Evolutionary conservation across 2,113 vertebrate species (phyloP).

Genomic region (Neolamprologus sp.): DNA sequence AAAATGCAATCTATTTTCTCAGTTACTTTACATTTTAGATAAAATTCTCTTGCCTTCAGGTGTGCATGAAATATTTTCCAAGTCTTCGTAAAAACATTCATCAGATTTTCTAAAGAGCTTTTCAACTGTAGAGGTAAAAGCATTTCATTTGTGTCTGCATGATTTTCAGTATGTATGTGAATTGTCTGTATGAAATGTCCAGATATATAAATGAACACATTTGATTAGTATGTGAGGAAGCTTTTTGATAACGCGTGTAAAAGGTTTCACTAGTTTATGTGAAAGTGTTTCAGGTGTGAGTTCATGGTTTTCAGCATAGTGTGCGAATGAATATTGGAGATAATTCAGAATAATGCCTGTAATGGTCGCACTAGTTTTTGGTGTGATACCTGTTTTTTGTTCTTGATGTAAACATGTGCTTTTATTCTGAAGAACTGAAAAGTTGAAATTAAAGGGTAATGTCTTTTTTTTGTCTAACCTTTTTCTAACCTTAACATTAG

Average conservation of each 20-base stretch:
- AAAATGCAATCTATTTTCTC: background rate
- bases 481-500: background rate
- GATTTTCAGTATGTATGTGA: background rate
- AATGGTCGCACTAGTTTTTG: background rate
- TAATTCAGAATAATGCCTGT: background rate
- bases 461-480: background rate
- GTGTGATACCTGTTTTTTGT: background rate
- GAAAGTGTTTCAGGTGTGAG: background rate
- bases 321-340: background rate
- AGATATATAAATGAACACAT: background rate
- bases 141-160: background rate
- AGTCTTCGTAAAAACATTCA: background rate
- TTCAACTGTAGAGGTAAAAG: background rate
- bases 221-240: background rate
- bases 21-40: background rate
- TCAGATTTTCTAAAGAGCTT: background rate
- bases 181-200: background rate
- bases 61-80: background rate
- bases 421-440: background rate
- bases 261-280: background rate
- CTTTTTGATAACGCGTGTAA: rapidly evolving
- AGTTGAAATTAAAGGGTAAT: background rate
- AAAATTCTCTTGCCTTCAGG: background rate
- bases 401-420: background rate
- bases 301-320: background rate